A percentile compares a stretch with the other conserved stretches of the same genome.
Evolutionary conservation across 2,797 vertebrate genomes (phyloP).

Genomic region (Mormyrops boulengeri): DNA sequence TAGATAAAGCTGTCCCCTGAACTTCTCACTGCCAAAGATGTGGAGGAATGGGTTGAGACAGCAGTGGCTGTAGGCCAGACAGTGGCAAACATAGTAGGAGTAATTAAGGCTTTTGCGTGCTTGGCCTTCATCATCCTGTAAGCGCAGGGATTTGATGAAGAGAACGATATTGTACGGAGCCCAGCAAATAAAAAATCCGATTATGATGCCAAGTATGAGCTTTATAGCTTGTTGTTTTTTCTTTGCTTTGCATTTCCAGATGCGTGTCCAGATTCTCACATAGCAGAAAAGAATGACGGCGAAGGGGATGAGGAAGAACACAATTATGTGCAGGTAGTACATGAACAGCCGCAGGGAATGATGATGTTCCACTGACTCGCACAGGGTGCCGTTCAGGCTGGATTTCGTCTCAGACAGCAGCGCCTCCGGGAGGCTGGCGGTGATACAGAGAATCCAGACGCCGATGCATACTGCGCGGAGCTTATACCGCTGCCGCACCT

Average conservation of each 20-base stretch:
- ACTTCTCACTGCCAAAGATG: slow-evolving; percentile 41
- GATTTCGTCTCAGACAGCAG: slow-evolving; percentile 12
- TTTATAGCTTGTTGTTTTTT: slow-evolving; percentile 31
- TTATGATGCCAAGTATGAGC: slow-evolving; percentile 35
- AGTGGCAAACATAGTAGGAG: slow-evolving; percentile 34
- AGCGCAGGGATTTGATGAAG: slow-evolving; percentile 20
- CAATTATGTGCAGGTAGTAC: slow-evolving; percentile 31
- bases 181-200: slow-evolving; percentile 46
- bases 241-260: slow-evolving; percentile 24
- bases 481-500: slow-evolving; percentile 7
- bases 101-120: background rate
- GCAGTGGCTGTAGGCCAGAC: slow-evolving; percentile 43
- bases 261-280: slow-evolving; percentile 28
- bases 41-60: slow-evolving; percentile 47
- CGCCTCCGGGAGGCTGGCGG: slow-evolving; percentile 35
- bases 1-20: slow-evolving; percentile 30
- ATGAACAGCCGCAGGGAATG: background rate
- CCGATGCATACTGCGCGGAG: slow-evolving; percentile 18
- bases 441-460: slow-evolving; percentile 35
- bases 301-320: slow-evolving; percentile 44
- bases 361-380: background rate
- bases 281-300: slow-evolving; percentile 40
- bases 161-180: slow-evolving; percentile 44
- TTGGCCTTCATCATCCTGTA: background rate
- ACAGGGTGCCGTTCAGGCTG: background rate